phyloP scores from a whole-genome alignment of 2,797 vertebrate genomes.

The Toxotes lorentzi region DNA sequence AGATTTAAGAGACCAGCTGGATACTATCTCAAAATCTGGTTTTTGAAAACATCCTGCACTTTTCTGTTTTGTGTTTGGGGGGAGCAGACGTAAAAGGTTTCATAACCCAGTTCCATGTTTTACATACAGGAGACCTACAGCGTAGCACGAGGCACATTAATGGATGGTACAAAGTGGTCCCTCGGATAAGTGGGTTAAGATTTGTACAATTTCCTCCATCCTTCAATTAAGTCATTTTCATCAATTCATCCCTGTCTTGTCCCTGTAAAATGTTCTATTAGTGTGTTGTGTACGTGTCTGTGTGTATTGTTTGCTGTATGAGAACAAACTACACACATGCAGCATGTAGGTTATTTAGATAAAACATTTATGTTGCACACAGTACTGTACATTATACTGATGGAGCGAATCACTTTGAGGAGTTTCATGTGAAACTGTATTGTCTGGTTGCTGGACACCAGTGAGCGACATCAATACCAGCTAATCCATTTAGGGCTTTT shows the following conservation, averaged over 20 bases:
- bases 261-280: background rate
- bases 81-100: background rate
- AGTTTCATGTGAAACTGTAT: background rate
- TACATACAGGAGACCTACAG: background rate
- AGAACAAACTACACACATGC: background rate
- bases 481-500: slow-evolving; percentile 28
- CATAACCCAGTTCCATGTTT: background rate
- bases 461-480: slow-evolving; percentile 6
- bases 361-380: background rate
- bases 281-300: background rate
- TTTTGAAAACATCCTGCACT: too few species aligned
- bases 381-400: background rate
- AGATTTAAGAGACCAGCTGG: too few species aligned
- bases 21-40: too few species aligned
- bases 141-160: background rate
- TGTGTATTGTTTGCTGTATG: background rate
- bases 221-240: background rate
- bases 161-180: background rate
- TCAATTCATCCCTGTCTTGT: background rate
- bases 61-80: background rate
- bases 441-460: background rate
- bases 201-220: background rate
- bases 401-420: background rate
- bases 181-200: background rate
- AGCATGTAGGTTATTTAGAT: background rate